Evolutionary conservation across 2,888 invertebrate species (phyloP).

Genomic region (Cetonia aurata): DNA sequence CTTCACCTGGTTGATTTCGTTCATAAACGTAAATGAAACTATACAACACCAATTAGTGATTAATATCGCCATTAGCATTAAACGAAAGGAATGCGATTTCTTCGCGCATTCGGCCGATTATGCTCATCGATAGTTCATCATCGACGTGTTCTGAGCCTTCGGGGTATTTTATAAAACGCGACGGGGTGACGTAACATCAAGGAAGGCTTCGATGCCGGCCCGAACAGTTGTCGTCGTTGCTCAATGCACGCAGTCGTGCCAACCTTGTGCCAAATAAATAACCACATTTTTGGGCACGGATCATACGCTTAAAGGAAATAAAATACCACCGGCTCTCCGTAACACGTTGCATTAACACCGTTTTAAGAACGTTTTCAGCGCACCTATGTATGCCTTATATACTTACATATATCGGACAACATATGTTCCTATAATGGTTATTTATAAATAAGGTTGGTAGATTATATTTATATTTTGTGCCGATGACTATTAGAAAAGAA

Average conservation of each 20-base stretch:
- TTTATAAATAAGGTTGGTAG: slow-evolving; percentile 31
- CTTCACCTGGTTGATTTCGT: too few species aligned
- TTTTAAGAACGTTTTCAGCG: slow-evolving; percentile 3
- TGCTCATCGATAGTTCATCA: slow-evolving; percentile 8
- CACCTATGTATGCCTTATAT: not conserved
- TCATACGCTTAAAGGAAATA: slow-evolving; percentile 40
- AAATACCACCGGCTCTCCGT: slow-evolving; percentile 31
- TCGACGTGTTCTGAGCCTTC: slow-evolving; percentile 7
- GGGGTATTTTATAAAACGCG: slow-evolving; percentile 16
- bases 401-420: not conserved
- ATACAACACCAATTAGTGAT: too few species aligned
- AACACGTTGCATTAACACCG: slow-evolving; percentile 26
- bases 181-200: slow-evolving; percentile 40
- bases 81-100: too few species aligned
- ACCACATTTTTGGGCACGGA: slow-evolving; percentile 42
- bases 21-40: too few species aligned
- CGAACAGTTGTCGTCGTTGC: slow-evolving; percentile 37
- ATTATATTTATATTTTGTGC: slow-evolving; percentile 4
- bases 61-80: too few species aligned
- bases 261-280: slow-evolving; percentile 59
- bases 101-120: not conserved
- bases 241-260: slow-evolving; percentile 48
- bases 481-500: slow-evolving; percentile 27
- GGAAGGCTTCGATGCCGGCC: slow-evolving; percentile 43
- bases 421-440: slow-evolving; percentile 31